Evolutionary conservation across 2,797 vertebrate genomes (phyloP).

Genomic region (Chlorospingus flavigularis): DNA sequence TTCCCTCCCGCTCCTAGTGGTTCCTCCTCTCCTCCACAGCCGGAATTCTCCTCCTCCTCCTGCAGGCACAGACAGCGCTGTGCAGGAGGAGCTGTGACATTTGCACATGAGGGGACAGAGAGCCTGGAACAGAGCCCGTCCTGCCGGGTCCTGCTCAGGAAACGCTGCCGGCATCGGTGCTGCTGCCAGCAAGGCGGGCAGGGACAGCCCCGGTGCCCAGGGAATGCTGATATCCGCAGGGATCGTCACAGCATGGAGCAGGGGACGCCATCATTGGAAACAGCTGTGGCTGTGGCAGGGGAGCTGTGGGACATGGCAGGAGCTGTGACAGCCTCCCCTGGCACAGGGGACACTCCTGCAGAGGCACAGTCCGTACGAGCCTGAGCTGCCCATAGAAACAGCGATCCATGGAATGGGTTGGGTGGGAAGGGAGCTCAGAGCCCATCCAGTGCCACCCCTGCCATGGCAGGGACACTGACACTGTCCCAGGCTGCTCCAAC

Average conservation of each 20-base stretch:
- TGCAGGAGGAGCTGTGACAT: neutral
- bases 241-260: neutral
- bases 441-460: neutral
- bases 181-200: neutral
- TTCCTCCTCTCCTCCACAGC: neutral
- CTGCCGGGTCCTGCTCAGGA: neutral
- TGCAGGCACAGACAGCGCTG: neutral
- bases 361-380: no score
- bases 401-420: neutral
- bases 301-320: neutral
- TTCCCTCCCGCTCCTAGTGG: neutral
- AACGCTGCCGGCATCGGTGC: rapidly evolving
- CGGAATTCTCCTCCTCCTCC: neutral
- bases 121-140: neutral
- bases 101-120: neutral
- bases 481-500: neutral
- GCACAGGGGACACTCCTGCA: neutral
- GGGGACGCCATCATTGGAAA: rapidly evolving
- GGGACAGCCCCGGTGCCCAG: rapidly evolving
- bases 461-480: neutral
- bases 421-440: neutral
- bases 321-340: neutral
- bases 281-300: neutral
- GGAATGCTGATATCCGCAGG: neutral
- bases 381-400: neutral